Conservation (phyloP, 2,797 vertebrate genomes). For the Coreius guichenoti region DNA sequence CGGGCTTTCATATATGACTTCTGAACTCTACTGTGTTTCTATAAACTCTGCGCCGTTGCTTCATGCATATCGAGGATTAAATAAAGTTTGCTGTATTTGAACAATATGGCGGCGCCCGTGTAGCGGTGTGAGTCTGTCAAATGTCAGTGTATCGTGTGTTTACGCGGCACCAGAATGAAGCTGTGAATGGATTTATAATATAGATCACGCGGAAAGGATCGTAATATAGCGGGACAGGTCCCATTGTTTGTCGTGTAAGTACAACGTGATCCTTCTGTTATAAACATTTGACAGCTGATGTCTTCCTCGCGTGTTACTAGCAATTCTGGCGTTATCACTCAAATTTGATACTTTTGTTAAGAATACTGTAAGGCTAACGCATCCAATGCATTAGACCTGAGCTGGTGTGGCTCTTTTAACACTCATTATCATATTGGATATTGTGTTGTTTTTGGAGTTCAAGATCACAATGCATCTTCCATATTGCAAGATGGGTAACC, state of each 20-base stretch:
- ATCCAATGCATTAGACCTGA: neutral
- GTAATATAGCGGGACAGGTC: neutral
- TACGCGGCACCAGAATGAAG: neutral
- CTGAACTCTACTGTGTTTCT: neutral
- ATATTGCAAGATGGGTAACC: constrained; percentile 44
- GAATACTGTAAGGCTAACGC: neutral
- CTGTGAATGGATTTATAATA: neutral
- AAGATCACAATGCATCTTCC: constrained; percentile 7
- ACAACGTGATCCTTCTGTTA: neutral
- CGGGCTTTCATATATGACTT: neutral
- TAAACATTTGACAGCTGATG: neutral
- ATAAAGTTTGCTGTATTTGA: constrained; percentile 16
- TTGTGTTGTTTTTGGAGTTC: neutral
- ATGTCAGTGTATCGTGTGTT: neutral
- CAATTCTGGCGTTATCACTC: neutral
- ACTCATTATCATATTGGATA: neutral
- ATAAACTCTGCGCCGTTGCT: neutral
- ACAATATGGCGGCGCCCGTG: constrained; percentile 30
- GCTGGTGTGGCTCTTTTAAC: neutral
- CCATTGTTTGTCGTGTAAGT: neutral
- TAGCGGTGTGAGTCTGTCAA: constrained; percentile 7
- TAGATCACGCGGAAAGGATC: neutral
- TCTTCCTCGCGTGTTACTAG: neutral
- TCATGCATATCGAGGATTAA: neutral
- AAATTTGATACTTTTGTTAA: neutral